Evolutionary conservation across 1,140 invertebrate genomes (phyloP).

Genomic region (Neocloeon triangulifer): DNA sequence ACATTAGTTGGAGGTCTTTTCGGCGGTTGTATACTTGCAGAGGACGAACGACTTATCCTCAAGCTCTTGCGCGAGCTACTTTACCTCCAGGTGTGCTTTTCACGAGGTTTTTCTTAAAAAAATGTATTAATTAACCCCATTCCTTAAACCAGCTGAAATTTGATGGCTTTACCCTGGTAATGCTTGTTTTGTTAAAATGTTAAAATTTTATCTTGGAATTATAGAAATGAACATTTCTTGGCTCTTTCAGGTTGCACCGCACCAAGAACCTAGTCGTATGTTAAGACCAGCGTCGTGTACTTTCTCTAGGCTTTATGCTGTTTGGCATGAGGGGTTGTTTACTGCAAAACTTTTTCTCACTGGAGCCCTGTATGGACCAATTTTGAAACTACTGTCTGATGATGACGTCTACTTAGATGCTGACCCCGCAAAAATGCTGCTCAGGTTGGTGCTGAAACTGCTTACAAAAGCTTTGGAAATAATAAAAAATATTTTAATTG

Average conservation of each 20-base stretch:
- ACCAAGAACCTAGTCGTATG: too few species aligned
- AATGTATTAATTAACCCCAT: neutral
- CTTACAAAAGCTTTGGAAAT: constrained; percentile 1
- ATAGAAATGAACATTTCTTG: constrained; percentile 8
- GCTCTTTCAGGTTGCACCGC: constrained; percentile 31
- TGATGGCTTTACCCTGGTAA: neutral
- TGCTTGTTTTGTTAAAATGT: too few species aligned
- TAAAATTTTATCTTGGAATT: neutral
- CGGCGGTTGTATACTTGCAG: constrained; percentile 50
- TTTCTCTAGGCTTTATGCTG: constrained; percentile 67
- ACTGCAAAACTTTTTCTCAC: constrained; percentile 83
- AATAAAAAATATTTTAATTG: constrained; percentile 8
- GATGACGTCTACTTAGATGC: constrained; percentile 84
- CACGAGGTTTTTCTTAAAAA: neutral
- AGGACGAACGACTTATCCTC: constrained; percentile 60
- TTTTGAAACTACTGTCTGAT: constrained; percentile 79
- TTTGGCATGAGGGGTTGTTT: constrained; percentile 75
- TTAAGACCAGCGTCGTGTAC: constrained; percentile 69
- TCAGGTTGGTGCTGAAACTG: too few species aligned
- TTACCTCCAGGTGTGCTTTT: constrained; percentile 45
- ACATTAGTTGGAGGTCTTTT: constrained; percentile 64
- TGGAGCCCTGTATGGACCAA: constrained; percentile 74
- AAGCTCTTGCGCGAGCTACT: constrained; percentile 59
- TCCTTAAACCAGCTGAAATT: neutral
- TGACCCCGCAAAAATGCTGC: constrained; percentile 65